A percentile compares a stretch with the other conserved stretches of the same genome.
Evolutionary conservation across 2,888 invertebrate species (phyloP).

Genomic region (Gerris lacustris): DNA sequence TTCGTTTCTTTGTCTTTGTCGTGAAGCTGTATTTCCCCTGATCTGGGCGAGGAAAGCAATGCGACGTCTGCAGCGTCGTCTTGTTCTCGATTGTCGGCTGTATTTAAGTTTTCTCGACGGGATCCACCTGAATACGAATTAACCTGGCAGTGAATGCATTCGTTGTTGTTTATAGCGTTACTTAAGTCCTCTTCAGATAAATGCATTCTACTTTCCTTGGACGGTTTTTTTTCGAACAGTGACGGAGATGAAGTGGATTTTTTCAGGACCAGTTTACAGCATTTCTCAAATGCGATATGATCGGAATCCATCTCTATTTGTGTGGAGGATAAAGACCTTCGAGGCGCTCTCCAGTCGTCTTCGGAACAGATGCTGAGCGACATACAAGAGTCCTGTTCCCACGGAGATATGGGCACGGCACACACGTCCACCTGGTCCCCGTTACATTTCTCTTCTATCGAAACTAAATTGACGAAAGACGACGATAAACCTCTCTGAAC

Average conservation of each 20-base stretch:
- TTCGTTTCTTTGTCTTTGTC: neutral
- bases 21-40: neutral
- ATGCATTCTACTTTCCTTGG: neutral
- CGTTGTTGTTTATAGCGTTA: neutral
- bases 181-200: neutral
- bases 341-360: neutral
- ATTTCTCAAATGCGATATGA: neutral
- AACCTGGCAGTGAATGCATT: neutral
- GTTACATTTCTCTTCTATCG: neutral
- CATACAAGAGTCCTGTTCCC: neutral
- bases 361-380: neutral
- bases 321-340: neutral
- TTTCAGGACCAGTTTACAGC: neutral
- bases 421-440: neutral
- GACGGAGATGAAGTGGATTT: neutral
- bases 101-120: no score
- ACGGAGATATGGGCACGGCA: slow-evolving; percentile 2
- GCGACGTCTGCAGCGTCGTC: neutral
- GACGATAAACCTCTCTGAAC: neutral
- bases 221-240: neutral
- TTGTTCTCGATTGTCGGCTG: neutral
- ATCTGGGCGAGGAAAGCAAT: neutral
- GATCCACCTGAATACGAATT: neutral
- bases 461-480: slow-evolving; percentile 4
- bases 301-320: neutral